Evolutionary conservation across 2,888 invertebrate genomes (phyloP).

Genomic region (Drosophila melanosoma): DNA sequence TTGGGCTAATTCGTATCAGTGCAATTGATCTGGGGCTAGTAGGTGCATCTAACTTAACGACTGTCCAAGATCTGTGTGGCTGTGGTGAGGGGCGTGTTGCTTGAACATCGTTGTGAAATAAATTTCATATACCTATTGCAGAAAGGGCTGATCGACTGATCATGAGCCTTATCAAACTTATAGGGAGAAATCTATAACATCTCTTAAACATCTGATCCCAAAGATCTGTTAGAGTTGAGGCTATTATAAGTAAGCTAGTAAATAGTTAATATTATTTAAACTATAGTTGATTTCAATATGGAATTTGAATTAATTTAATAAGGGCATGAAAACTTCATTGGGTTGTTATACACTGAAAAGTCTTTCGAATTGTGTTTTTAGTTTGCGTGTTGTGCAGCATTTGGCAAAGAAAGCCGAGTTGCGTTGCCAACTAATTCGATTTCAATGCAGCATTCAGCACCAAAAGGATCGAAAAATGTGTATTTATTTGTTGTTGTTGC

Average conservation of each 20-base stretch:
- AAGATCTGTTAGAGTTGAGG: not conserved
- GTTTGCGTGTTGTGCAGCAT: slow-evolving; percentile 65
- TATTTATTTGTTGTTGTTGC: slow-evolving; percentile 26
- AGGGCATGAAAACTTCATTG: slow-evolving; percentile 26
- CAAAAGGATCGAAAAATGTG: slow-evolving; percentile 60
- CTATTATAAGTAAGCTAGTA: not conserved
- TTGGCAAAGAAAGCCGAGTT: slow-evolving; percentile 46
- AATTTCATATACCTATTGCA: slow-evolving; percentile 58
- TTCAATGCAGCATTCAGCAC: slow-evolving; percentile 50
- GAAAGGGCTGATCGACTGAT: slow-evolving; percentile 12
- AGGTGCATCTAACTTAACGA: slow-evolving; percentile 27
- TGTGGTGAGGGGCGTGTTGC: slow-evolving; percentile 66
- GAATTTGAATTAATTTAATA: not conserved
- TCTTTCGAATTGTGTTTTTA: slow-evolving; percentile 21
- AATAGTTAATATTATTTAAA: not conserved
- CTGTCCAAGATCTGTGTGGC: slow-evolving; percentile 22
- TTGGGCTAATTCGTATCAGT: slow-evolving; percentile 69
- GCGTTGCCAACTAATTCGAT: slow-evolving; percentile 72
- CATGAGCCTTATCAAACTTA: not conserved
- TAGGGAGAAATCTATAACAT: not conserved
- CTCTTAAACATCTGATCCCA: not conserved
- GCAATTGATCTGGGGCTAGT: slow-evolving; percentile 60
- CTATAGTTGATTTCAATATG: not conserved
- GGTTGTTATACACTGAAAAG: not conserved
- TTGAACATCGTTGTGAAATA: slow-evolving; percentile 73